Base-by-base conservation (phyloP, 2,797 vertebrate genomes). In the Limosa lapponica region DNA sequence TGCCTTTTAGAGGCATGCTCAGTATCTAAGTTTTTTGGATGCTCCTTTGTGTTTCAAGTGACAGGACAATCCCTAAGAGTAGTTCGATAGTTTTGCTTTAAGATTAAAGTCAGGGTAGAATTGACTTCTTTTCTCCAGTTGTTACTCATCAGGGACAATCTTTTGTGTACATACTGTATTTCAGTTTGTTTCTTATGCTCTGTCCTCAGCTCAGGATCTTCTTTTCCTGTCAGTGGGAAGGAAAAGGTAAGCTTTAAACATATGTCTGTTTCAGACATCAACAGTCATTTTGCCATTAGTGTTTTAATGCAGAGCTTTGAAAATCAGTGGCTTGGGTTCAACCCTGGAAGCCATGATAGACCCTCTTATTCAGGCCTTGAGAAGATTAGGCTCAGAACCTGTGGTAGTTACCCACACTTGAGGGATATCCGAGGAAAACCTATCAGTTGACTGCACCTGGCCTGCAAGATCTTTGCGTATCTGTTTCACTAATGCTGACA, bases 151-250 rank as follows among this genome's bases (percentile, higher is more conserved):
- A 54, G 71, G 30, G 44, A 46, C 22, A 61, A 32, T 36, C 27
- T 81, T 93, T 61, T 85, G 44, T 59, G 28, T 64, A 55, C 82
- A 75, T 52, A 80, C 34, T 59, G 12, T 55, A 54, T 59, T 82
- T 87, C 59, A 65, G 16, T 67, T 90, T 58, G n/a, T 84, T 62
- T 82, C 41, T 80, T 16, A 16, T 41, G 43, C 39, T 81, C 48
- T 64, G 61, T 54, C 44, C 27, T 79, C 36, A 55, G 49, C n/a
- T 86, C 62, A 59, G 59, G 43, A 23, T 67, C 39, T 52, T 88
- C 34, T 75, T 80, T 69, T 69, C 37, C 22, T 82, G 37, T 57
- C 34, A 27, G 32, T 27, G 44, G 44, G 19, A 90, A 51, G 44
- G 41, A 77, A 88, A 70, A 71, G 16, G 58, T 55, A 62, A 1